These are phyloP conservation scores for Tetramorium parvispinum DNA, from an alignment of 1,140 invertebrate genomes.

Conservation along the genomic window DNA sequence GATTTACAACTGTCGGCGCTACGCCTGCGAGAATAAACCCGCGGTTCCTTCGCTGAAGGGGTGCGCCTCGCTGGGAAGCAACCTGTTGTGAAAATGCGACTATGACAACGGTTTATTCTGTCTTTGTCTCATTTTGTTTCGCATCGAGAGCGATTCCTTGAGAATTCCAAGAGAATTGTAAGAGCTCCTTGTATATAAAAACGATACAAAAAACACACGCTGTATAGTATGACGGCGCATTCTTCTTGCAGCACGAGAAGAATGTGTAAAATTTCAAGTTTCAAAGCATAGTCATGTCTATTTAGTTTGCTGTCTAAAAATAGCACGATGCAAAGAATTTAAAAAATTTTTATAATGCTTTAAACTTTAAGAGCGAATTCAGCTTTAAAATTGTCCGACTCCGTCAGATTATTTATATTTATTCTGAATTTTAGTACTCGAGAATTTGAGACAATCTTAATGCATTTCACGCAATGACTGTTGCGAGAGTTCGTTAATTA, in stretches of 20 bases:
- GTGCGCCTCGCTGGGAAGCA: background rate
- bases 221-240: background rate
- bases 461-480: background rate
- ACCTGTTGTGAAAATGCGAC: slow-evolving; percentile 15
- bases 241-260: background rate
- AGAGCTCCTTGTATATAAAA: background rate
- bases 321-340: background rate
- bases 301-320: background rate
- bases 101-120: background rate
- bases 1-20: slow-evolving; percentile 19
- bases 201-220: background rate
- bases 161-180: background rate
- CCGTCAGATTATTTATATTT: background rate
- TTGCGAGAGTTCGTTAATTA: background rate
- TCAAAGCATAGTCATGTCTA: background rate
- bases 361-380: background rate
- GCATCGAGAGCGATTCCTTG: background rate
- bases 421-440: background rate
- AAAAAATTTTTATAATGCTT: background rate
- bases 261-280: slow-evolving; percentile 18
- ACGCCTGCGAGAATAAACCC: background rate
- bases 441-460: background rate
- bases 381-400: background rate
- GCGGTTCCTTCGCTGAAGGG: background rate
- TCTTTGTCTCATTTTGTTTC: background rate